Evolutionary conservation across 1,140 invertebrate genomes (phyloP).

Genomic region (Linepithema humile): DNA sequence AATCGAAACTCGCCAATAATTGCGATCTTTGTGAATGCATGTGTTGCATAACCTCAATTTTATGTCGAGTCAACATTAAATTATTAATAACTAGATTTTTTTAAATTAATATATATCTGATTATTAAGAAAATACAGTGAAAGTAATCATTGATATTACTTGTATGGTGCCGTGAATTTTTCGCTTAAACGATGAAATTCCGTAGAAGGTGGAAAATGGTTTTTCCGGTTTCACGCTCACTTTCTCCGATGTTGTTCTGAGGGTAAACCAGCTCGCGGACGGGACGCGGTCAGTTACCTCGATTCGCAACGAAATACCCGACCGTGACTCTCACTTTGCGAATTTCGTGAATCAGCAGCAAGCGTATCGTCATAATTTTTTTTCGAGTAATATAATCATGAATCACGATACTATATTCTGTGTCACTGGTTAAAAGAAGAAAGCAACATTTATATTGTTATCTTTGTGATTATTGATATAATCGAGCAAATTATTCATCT

Average conservation of each 20-base stretch:
- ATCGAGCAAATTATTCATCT: too few species aligned
- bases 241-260: slow-evolving; percentile 30
- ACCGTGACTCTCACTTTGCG: slow-evolving; percentile 62
- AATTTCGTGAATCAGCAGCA: slow-evolving; percentile 62
- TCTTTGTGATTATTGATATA: not conserved
- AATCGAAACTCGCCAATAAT: not conserved
- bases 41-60: not conserved
- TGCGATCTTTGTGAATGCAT: not conserved
- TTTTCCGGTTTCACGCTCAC: slow-evolving; percentile 38
- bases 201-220: slow-evolving; percentile 17
- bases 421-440: not conserved
- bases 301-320: slow-evolving; percentile 45
- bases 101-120: not conserved
- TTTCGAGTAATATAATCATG: not conserved
- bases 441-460: too few species aligned
- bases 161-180: not conserved
- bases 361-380: slow-evolving; percentile 7
- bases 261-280: slow-evolving; percentile 22
- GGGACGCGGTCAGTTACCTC: slow-evolving; percentile 32
- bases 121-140: not conserved
- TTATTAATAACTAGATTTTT: not conserved
- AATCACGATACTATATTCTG: too few species aligned
- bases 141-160: not conserved
- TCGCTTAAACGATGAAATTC: not conserved
- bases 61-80: not conserved